These are phyloP conservation scores for Calyptomena viridis DNA, from an alignment of 2,113 vertebrate species.

Conservation along the genomic window DNA sequence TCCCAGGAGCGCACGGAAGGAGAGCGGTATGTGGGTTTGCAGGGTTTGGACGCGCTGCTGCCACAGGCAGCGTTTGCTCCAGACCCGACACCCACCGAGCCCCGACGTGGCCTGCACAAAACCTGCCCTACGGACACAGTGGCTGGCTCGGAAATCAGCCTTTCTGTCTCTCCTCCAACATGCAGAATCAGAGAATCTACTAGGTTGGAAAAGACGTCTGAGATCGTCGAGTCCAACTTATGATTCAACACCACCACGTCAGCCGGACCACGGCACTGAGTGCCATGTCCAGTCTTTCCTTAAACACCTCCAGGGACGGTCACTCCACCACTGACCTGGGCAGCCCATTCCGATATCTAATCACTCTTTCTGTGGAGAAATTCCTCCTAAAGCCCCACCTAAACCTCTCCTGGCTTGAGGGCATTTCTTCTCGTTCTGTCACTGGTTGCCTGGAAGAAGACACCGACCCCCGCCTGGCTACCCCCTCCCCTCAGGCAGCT, in stretches of 20 bases:
- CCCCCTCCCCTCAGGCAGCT: not conserved
- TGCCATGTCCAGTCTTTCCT: not conserved
- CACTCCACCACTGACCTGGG: not conserved
- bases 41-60: too few species aligned
- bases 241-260: too few species aligned
- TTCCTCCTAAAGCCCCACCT: not conserved
- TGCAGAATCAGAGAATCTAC: too few species aligned
- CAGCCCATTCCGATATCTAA: not conserved
- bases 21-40: accelerated
- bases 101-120: too few species aligned
- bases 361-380: not conserved
- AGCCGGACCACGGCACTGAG: too few species aligned
- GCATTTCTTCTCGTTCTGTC: not conserved
- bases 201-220: too few species aligned
- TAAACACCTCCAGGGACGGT: not conserved
- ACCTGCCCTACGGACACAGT: not conserved
- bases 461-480: not conserved
- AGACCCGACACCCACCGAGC: too few species aligned
- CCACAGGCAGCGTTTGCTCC: not conserved
- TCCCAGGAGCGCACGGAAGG: accelerated
- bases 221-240: too few species aligned
- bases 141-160: not conserved
- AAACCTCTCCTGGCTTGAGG: not conserved
- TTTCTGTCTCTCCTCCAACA: too few species aligned
- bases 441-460: not conserved